These are phyloP conservation scores for Acromyrmex charruanus DNA, from an alignment of 1,140 invertebrate genomes.

Conservation along the genomic window DNA sequence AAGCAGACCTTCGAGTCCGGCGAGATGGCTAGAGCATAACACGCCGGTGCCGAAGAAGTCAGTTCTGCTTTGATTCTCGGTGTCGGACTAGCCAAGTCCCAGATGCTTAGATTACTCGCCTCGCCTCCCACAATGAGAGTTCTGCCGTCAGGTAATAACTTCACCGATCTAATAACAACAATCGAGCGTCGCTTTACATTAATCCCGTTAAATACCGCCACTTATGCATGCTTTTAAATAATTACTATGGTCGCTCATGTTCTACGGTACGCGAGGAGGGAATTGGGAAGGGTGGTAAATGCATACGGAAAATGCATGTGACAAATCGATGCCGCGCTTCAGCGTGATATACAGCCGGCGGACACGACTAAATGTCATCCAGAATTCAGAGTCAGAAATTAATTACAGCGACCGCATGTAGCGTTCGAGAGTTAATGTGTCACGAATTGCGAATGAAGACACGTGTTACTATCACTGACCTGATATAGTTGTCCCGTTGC, in stretches of 20 bases:
- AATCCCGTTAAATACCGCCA: slow-evolving; percentile 26
- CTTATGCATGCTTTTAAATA: slow-evolving; percentile 57
- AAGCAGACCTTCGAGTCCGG: slow-evolving; percentile 99
- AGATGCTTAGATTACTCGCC: slow-evolving; percentile 98
- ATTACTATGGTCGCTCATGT: slow-evolving; percentile 35
- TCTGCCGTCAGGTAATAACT: slow-evolving; percentile 98
- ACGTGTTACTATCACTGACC: slow-evolving; percentile 86
- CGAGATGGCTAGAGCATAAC: slow-evolving; percentile 98
- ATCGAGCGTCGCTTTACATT: neutral
- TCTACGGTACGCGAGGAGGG: neutral
- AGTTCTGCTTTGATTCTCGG: slow-evolving; percentile 97
- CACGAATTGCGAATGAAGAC: slow-evolving; percentile 65
- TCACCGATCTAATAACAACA: slow-evolving; percentile 89
- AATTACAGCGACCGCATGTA: slow-evolving; percentile 61
- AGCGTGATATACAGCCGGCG: slow-evolving; percentile 57
- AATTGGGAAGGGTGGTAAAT: slow-evolving; percentile 21
- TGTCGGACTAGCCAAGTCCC: slow-evolving; percentile 97
- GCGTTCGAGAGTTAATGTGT: slow-evolving; percentile 72
- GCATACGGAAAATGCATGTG: slow-evolving; percentile 52
- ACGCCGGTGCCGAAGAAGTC: slow-evolving; percentile 98
- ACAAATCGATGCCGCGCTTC: slow-evolving; percentile 53
- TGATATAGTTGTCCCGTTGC: slow-evolving; percentile 98
- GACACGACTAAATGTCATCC: slow-evolving; percentile 66
- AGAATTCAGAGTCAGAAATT: slow-evolving; percentile 68
- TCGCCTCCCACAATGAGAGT: slow-evolving; percentile 99